Base-by-base conservation (phyloP, 2,888 invertebrate species). In the Strigamia maritima region DNA sequence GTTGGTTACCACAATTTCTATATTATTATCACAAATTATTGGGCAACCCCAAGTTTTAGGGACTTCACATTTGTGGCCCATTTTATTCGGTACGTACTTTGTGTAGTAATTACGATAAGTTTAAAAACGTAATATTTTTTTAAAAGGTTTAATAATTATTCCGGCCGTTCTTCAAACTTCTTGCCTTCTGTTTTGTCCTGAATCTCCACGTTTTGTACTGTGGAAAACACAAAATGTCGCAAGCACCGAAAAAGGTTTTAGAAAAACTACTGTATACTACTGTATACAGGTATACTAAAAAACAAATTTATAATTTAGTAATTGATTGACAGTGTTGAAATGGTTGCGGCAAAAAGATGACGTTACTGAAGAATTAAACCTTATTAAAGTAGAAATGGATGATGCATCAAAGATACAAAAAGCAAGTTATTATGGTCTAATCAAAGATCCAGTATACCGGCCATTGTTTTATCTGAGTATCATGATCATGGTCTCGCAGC, bases 401-500 rank as follows among this genome's bases (percentile, higher is more conserved):
- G 87, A 88, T 82, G 84, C 88, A 86, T 89, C 89, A 83, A 82
- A 88, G 12, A 85, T 88, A 19, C 91, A 92, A 4, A 91, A 90
- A 84, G 82, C 81, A 44, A 79, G 28, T 26, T 19, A 3, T 75
- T 1, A 10, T 22, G 24, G 2, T n/a, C 1, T 75, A n/a, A n/a
- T 93, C 80, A 86, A 88, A 16, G 92, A 92, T 86, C 87, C 90
- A 0, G 87, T 90, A 65, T 89, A 95, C 0, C 88, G 94, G 0
- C 92, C 91, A 84, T 95, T 95, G 0, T 88, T 96, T 16, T 86
- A 91, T 75, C 94, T 96, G 81, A 90, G 94, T 16, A 87, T 93
- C 38, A 90, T 92, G 83, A 90, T 95, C 84, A 95, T 95, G 93
- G 84, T 95, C 0, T 92, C 94, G 0, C 96, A 96, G 85, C 96